Percentiles rank a stretch among this genome's conserved stretches.
Conservation (phyloP, 1,140 invertebrate species). For the Chironomus tepperi region DNA sequence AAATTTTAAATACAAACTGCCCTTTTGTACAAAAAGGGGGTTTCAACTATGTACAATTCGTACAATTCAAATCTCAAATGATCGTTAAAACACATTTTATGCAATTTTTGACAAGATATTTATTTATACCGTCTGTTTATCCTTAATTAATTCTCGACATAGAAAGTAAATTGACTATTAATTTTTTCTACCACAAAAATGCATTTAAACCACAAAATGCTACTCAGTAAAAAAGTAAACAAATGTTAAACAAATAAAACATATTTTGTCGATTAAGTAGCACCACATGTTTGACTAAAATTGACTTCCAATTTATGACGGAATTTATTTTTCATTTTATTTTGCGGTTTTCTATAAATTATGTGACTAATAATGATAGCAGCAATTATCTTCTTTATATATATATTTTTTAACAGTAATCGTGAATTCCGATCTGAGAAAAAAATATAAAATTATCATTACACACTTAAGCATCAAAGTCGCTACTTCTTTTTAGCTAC, state of each 20-base stretch:
- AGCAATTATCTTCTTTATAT: conserved; percentile 2
- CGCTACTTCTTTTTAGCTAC: conserved; percentile 1
- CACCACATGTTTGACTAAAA: background rate
- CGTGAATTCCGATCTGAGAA: conserved; percentile 5
- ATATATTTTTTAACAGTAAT: background rate
- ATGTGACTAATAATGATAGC: conserved; percentile 18
- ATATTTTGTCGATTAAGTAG: background rate
- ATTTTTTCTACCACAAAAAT: background rate
- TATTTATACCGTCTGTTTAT: too few species aligned
- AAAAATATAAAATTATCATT: background rate
- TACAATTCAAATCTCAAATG: too few species aligned
- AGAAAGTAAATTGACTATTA: background rate
- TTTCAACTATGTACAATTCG: too few species aligned
- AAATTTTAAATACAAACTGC: too few species aligned
- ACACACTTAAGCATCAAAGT: background rate
- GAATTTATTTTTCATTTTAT: background rate
- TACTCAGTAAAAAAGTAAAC: background rate
- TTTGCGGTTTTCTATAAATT: conserved; percentile 15
- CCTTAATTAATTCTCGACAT: too few species aligned
- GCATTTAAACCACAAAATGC: too few species aligned
- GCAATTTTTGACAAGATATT: too few species aligned
- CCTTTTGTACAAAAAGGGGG: too few species aligned
- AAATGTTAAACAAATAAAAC: background rate
- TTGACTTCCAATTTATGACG: background rate
- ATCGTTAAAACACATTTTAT: too few species aligned